Percentiles rank a stretch among this genome's conserved stretches.
These are phyloP conservation scores for Buathra laborator DNA, from an alignment of 2,888 invertebrate species.

Conservation along the genomic window DNA sequence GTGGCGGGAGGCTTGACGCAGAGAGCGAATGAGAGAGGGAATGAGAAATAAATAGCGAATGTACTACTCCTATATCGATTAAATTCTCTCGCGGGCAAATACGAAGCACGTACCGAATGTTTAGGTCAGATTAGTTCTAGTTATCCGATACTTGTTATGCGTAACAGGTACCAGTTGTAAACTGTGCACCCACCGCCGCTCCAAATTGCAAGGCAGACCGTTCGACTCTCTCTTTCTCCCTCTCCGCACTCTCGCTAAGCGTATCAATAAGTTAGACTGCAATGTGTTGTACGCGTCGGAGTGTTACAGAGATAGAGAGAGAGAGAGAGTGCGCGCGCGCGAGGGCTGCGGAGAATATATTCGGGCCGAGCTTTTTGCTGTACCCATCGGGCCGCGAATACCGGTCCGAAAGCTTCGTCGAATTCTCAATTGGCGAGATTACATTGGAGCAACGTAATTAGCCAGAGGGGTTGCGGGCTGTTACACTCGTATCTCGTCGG, in stretches of 20 bases:
- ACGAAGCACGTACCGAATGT: constrained; percentile 64
- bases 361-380: constrained; percentile 16
- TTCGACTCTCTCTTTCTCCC: background rate
- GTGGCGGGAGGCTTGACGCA: background rate
- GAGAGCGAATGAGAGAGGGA: constrained; percentile 25
- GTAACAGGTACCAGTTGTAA: constrained; percentile 67
- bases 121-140: constrained; percentile 69
- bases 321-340: background rate
- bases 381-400: background rate
- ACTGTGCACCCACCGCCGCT: constrained; percentile 58
- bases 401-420: constrained; percentile 15
- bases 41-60: constrained; percentile 16
- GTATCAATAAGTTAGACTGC: constrained; percentile 60
- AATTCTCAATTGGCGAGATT: constrained; percentile 34
- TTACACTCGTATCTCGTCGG: constrained; percentile 1
- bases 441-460: constrained; percentile 48
- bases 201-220: constrained; percentile 56
- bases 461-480: background rate
- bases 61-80: constrained; percentile 60
- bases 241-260: constrained; percentile 44
- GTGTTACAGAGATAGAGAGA: background rate
- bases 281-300: constrained; percentile 10
- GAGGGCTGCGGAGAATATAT: constrained; percentile 15
- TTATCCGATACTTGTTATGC: constrained; percentile 68
- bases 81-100: constrained; percentile 34